Evolutionary conservation across 2,113 vertebrate genomes (phyloP).

Genomic region (Pagrus major): DNA sequence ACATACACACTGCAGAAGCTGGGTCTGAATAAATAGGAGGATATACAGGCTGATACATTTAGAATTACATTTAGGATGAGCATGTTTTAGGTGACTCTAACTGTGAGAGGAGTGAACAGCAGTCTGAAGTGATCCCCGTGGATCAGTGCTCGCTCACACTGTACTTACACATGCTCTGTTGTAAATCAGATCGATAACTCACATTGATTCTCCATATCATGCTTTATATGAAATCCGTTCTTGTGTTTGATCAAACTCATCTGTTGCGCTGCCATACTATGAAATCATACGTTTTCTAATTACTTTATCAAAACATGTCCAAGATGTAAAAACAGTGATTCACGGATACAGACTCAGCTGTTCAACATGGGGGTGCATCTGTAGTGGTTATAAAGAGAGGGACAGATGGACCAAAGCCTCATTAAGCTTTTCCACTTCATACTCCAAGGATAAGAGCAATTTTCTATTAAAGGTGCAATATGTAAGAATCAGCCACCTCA

Average conservation of each 20-base stretch:
- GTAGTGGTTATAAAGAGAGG: not conserved
- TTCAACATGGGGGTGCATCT: not conserved
- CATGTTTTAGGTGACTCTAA: not conserved
- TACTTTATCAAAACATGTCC: not conserved
- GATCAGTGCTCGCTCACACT: not conserved
- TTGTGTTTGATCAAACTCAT: not conserved
- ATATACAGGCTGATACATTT: not conserved
- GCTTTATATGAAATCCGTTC: not conserved
- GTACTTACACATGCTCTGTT: not conserved
- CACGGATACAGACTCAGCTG: not conserved
- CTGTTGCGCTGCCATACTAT: not conserved
- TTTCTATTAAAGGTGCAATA: too few relatives aligned
- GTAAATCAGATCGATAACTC: too few relatives aligned
- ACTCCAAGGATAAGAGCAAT: not conserved
- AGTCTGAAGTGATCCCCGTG: not conserved
- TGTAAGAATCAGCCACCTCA: too few relatives aligned
- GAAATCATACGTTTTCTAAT: not conserved
- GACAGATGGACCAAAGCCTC: not conserved
- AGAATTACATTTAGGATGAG: not conserved
- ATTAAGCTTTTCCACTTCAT: not conserved
- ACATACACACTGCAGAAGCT: not conserved
- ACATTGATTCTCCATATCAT: not conserved
- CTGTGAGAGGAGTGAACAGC: not conserved
- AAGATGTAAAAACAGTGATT: not conserved
- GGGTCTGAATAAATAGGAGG: not conserved